Evolutionary conservation across 2,797 vertebrate species (phyloP), one percentile per base, ranked within the genome.

Genomic region (Rhyacichthys aspro): DNA sequence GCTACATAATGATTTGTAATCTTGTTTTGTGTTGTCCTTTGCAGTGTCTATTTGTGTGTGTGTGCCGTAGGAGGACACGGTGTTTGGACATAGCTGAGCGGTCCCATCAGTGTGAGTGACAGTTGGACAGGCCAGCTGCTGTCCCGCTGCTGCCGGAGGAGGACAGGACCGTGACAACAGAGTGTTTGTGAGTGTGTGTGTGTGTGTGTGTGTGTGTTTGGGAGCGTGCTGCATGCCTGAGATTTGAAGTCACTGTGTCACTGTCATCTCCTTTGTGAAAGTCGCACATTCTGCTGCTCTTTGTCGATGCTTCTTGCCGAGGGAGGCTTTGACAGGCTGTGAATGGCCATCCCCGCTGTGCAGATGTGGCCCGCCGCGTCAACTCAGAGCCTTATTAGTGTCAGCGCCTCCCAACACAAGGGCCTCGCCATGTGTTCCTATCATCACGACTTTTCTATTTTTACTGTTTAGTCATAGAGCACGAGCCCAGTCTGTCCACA

Each of bases 381-480:
- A 78, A 90, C 85, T 88, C 84, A 86, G 86, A 88, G 81, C 84
- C 84, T 86, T 82, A 91, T 93, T 91, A 91, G 90, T 88, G 88
- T 90, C 85, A 88, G 72, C 76, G 7, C 68, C 79, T 79, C 64
- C 45, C 73, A 83, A 83, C 82, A 79, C 55, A 55, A 85, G 74
- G 74, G 74, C 59, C 63, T 47, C 71, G 58, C 5, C 15, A 61
- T 55, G 59, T 59, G 67, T 64, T 41, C 69, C 70, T 39, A 50
- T 60, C 59, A 49, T 48, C 53, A 53, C 19, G 17, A 44, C 53
- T 59, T 65, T 57, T 50, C 58, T 41, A 50, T 23, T 3, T 23
- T 9, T 33, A 10, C 53, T 70, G 63, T 49, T 28, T 28, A 28
- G 23, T 28, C 23, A 28, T 3, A 11, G 37, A 38, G 37, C 11